Evolutionary conservation across 37 sponge, comb jelly and placozoan species (phyloP).

Genomic region (Hexactinellida sp.): DNA sequence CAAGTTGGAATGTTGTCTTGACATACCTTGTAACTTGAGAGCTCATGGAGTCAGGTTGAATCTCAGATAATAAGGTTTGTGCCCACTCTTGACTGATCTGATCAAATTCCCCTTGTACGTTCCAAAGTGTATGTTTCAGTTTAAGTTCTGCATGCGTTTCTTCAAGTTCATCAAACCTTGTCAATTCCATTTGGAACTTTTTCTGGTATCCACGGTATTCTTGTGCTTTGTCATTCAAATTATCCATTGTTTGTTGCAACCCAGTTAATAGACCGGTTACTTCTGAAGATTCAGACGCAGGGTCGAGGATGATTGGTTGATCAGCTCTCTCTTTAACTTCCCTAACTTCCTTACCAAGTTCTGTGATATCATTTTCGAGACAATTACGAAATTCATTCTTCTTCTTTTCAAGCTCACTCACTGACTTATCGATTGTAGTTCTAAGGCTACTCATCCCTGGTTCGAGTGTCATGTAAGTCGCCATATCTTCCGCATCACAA

Average conservation of each 20-base stretch:
- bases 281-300: conserved; percentile 41
- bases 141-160: conserved; percentile 86
- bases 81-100: conserved; percentile 54
- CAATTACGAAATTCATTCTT: conserved; percentile 67
- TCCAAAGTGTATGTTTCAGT: conserved; percentile 86
- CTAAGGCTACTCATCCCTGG: conserved; percentile 59
- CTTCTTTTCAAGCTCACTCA: conserved; percentile 75
- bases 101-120: conserved; percentile 71
- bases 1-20: conserved; percentile 83
- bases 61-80: conserved; percentile 49
- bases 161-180: conserved; percentile 85
- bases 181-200: conserved; percentile 90
- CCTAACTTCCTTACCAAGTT: conserved; percentile 68
- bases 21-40: conserved; percentile 57
- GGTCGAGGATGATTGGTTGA: conserved; percentile 65
- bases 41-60: conserved; percentile 61
- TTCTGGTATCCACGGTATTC: conserved; percentile 86
- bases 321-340: conserved; percentile 76
- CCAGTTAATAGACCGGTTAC: conserved; percentile 35
- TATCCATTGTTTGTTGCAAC: conserved; percentile 44
- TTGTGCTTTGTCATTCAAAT: conserved; percentile 66
- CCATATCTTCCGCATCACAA: conserved; percentile 76
- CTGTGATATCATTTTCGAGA: conserved; percentile 81
- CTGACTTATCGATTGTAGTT: conserved; percentile 68
- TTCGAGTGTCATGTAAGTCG: conserved; percentile 76